A percentile compares a stretch with the other conserved stretches of the same genome.
Evolutionary conservation across 2,888 invertebrate species (phyloP).

Genomic region (Chalcis sispes): DNA sequence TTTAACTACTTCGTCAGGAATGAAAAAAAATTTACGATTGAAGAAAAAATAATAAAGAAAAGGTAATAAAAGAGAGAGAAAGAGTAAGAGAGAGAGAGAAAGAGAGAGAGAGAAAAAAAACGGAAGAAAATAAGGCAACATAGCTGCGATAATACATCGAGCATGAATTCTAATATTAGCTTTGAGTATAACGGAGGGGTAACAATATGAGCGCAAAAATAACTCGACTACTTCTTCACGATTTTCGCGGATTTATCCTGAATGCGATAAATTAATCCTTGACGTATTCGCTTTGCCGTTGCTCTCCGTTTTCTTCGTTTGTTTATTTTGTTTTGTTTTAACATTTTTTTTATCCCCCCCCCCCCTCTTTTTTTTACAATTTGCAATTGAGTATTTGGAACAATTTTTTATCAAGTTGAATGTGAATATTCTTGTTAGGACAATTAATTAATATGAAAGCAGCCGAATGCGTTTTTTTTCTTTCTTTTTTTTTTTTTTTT

Average conservation of each 20-base stretch:
- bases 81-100: no score
- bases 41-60: neutral
- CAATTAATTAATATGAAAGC: neutral
- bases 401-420: no score
- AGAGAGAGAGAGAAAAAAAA: no score
- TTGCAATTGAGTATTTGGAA: conserved; percentile 19
- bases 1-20: neutral
- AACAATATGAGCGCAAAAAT: neutral
- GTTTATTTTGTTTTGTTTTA: no score
- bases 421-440: conserved; percentile 12
- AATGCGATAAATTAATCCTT: conserved; percentile 13
- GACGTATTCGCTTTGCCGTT: neutral
- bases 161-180: conserved; percentile 8
- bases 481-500: no score
- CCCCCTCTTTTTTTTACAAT: no score
- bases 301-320: neutral
- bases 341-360: no score
- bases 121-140: no score
- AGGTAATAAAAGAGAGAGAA: no score
- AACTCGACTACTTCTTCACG: neutral
- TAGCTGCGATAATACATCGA: neutral
- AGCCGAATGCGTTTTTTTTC: neutral
- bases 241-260: neutral
- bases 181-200: conserved; percentile 6
- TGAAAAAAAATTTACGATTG: neutral